phyloP scores from a whole-genome alignment of 2,797 vertebrate genomes.

The Phylloscopus collybita region DNA sequence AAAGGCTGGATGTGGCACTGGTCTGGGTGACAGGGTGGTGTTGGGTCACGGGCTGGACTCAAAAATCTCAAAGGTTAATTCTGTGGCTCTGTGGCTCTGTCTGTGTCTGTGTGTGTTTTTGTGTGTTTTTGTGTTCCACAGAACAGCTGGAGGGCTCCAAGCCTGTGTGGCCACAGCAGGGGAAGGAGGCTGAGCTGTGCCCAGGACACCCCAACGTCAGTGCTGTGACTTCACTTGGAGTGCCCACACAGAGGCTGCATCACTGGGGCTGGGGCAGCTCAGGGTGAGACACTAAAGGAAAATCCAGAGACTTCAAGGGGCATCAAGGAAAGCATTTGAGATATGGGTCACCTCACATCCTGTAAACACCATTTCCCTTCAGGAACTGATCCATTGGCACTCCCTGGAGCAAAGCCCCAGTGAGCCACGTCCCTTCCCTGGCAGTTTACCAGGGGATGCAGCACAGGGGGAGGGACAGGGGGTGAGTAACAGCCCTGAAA shows the following conservation, averaged over 20 bases:
- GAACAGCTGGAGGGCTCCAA: neutral
- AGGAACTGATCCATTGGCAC: neutral
- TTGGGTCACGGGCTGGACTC: neutral
- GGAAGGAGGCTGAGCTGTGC: neutral
- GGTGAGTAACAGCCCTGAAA: neutral
- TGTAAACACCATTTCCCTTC: neutral
- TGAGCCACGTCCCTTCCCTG: neutral
- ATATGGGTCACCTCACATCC: neutral
- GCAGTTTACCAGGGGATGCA: neutral
- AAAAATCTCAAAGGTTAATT: too few relatives aligned
- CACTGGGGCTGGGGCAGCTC: neutral
- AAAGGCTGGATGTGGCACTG: neutral
- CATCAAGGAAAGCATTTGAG: neutral
- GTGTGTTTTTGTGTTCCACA: neutral
- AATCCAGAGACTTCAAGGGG: neutral
- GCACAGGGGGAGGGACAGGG: neutral
- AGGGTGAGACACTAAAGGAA: neutral
- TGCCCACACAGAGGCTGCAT: neutral
- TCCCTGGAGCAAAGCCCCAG: neutral
- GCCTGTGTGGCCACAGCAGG: fast-evolving
- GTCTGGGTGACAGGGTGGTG: too few relatives aligned
- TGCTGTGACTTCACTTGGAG: neutral
- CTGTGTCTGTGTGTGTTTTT: neutral
- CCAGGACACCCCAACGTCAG: neutral
- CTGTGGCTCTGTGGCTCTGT: neutral